Evolutionary conservation across 2,888 invertebrate genomes (phyloP), one percentile per base, ranked within the genome.

Genomic region (Panopea generosa): DNA sequence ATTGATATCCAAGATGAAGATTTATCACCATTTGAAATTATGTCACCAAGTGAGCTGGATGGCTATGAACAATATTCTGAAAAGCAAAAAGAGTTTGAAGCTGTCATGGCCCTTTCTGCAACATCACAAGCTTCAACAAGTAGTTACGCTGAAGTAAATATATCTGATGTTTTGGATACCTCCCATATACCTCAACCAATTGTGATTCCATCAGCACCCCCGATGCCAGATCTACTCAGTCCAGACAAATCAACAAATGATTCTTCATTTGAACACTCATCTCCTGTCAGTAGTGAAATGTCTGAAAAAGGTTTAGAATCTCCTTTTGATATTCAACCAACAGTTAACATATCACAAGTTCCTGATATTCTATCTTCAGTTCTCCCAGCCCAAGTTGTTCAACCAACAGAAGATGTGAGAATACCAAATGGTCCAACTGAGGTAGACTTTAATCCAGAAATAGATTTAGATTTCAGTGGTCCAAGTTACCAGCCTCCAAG

Each of bases 341-440:
- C 56, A 2, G 66, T 68, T n/a, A 29, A 33, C 18, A 24, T 50
- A 45, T 59, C 20, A 60, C 63, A 65, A 9, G 53, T 65, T 14
- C 77, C 71, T 43, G 80, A 83, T 52, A 40, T 75, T 29, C 38
- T 47, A 20, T 38, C 43, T 20, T 16, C 22, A 45, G 45, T 73
- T 55, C 71, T 52, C 33, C 40, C 70, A 26, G 56, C 66, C 61
- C 47, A 68, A 18, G 33, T 56, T 4, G 22, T 26, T 45, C 20
- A 68, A n/a, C 66, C 68, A 29, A 9, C 43, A n/a, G 63, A 69
- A 20, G 71, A 57, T 33, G 43, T 53, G n/a, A 49, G 45, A 18
- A 60, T 88, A 20, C 83, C 85, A 22, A 94, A 94, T 91, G 94
- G 94, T 14, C 94, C 94, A 61, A 93, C 93, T 53, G 94, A 94